These are phyloP conservation scores for Caranx ignobilis DNA, from an alignment of 2,113 vertebrate species.

Conservation along the genomic window DNA sequence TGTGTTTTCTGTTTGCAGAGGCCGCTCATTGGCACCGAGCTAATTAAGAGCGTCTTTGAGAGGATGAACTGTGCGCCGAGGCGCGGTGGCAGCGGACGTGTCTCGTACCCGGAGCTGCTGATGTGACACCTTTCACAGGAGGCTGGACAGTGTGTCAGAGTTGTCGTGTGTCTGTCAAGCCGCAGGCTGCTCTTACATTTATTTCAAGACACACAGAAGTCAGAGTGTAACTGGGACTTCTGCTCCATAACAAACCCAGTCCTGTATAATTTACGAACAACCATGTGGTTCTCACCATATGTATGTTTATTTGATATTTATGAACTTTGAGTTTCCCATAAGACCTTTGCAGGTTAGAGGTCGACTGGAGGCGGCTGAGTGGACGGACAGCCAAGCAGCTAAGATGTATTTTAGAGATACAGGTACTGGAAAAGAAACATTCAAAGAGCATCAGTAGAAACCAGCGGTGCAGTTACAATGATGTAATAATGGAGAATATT, in stretches of 20 bases:
- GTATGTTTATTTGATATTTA: background rate
- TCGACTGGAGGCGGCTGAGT: background rate
- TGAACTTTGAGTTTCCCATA: background rate
- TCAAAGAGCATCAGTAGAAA: no score
- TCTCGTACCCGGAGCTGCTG: slow-evolving; percentile 1
- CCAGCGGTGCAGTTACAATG: no score
- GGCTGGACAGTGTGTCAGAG: slow-evolving; percentile 1
- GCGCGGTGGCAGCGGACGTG: slow-evolving; percentile 21
- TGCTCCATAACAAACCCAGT: no score
- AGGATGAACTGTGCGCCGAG: slow-evolving; percentile 24
- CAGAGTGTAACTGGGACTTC: background rate
- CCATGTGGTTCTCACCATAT: background rate
- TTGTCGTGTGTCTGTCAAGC: slow-evolving; percentile 4
- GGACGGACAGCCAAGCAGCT: background rate
- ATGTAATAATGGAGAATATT: no score
- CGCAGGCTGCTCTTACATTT: background rate
- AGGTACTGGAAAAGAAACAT: no score
- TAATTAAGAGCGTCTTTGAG: slow-evolving; percentile 62
- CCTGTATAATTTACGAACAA: background rate
- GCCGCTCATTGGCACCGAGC: slow-evolving; percentile 61
- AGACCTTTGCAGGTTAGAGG: background rate
- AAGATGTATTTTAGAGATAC: background rate
- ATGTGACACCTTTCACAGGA: background rate
- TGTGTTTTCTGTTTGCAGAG: slow-evolving; percentile 29
- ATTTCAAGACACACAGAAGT: background rate